Evolutionary conservation across 2,797 vertebrate genomes (phyloP), one percentile per base, ranked within the genome.

Genomic region (Parauchenoglanis punctatus): DNA sequence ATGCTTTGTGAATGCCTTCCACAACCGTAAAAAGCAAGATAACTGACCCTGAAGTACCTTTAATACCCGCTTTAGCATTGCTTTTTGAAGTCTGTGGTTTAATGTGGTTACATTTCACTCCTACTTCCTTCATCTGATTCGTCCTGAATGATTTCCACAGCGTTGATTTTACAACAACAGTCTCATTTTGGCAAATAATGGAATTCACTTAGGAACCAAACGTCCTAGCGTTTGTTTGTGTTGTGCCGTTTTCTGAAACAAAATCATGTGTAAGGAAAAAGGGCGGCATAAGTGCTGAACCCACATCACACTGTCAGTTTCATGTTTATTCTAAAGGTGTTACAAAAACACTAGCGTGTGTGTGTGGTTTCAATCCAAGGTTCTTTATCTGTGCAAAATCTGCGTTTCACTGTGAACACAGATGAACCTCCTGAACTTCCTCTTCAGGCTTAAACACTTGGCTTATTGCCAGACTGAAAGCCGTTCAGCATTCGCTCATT

Each of bases 321-420:
- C 75, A 44, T 87, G 72, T 88, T 90, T 86, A 61, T 23, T 31
- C 72, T 59, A 11, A 83, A 88, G 85, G 83, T 88, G 89, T 87
- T 49, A 90, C n/a, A 90, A 88, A 83, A 88, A 90, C 87, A 90
- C 20, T 65, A 7, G 61, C 17, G 61, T n/a, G 49, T 13, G 15
- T 54, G 52, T 35, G 46, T 58, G 83, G 58, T 87, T 87, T 85
- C 76, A 86, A 54, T 40, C 86, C 13, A 67, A 83, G 85, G 68
- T 72, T 80, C 46, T 49, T 80, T 85, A 46, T 88, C 65, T 83
- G 83, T 88, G 76, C 56, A 54, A 44, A 85, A 85, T 91, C 87
- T 75, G 78, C 81, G 87, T 46, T 89, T 87, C 46, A 17, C 59
- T 59, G 3, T 0, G 7, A 77, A 65, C 70, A 77, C 56, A 63